Evolutionary conservation across 2,888 invertebrate genomes (phyloP), one percentile per base, ranked within the genome.

Genomic region (Saturnia japonica): DNA sequence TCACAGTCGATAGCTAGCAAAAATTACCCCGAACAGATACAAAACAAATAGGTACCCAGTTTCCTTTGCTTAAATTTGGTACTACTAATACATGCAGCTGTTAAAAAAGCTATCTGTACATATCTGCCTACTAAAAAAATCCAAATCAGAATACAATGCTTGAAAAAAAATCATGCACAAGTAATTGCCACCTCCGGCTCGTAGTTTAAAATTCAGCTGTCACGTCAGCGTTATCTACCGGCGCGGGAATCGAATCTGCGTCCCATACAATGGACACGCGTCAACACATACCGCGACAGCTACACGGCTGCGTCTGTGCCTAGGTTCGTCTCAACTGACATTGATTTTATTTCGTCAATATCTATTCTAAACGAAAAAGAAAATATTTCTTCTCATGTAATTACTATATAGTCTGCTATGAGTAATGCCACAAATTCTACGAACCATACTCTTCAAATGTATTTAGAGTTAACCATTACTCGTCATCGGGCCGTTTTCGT

Each of bases 251-350:
- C 85, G 82, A 83, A 86, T 85, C 81, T 77, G 77, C 77, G 77
- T 74, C 78, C 77, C 76, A 68, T 70, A 86, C 88, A 88, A 87
- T 87, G 87, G 89, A 87, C 88, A 81, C 76, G 76, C 80, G 84
- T 85, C 85, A 82, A 78, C 82, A 78, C 78, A 74, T 72, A 72
- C 40, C 75, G 70, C 73, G 80, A 74, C 74, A 74, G 72, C 70
- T 73, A 76, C 74, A 76, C 67, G 75, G 70, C 72, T 72, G 68
- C 67, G 60, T 51, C 25, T 25, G 43, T 45, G 12, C 60, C 42
- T 67, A 70, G 66, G 45, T 68, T 57, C 57, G 68, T 40, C 60
- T 64, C 40, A 34, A 64, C 70, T 70, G 67, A 70, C 66, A 71
- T 64, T 69, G 28, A 7, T 25, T 62, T 69, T 28, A 47, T 67